Conservation (phyloP, 2,888 invertebrate species). For the Nephrotoma appendiculata region DNA sequence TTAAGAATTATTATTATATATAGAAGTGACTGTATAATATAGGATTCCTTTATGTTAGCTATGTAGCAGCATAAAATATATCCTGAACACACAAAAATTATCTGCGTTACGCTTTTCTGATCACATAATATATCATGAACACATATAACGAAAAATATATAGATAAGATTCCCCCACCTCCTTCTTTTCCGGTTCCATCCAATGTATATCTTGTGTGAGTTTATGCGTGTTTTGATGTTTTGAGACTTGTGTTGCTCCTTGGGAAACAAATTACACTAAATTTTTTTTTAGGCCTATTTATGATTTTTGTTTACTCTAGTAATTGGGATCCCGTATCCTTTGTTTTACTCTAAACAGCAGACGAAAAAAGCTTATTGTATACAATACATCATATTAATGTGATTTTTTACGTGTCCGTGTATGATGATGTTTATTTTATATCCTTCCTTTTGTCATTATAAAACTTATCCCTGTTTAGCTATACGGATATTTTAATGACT, state of each 20-base stretch:
- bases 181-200: not conserved
- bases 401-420: not conserved
- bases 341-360: not conserved
- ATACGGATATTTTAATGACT: not conserved
- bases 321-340: not conserved
- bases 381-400: not conserved
- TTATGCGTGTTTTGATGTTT: not conserved
- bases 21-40: not conserved
- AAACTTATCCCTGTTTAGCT: not conserved
- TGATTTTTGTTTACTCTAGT: not conserved
- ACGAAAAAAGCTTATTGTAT: not conserved
- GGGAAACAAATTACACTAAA: not conserved
- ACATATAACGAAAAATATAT: not conserved
- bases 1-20: not conserved
- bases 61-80: not conserved
- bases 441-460: not conserved
- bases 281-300: not conserved
- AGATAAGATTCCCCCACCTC: not conserved
- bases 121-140: not conserved
- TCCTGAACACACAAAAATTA: not conserved
- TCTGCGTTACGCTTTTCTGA: not conserved
- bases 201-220: not conserved
- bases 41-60: not conserved
- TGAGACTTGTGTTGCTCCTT: not conserved
- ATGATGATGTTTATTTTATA: not conserved